Percentiles rank a stretch among this genome's conserved stretches.
Evolutionary conservation across 2,888 invertebrate species (phyloP).

Genomic region (Tigriopus californicus): DNA sequence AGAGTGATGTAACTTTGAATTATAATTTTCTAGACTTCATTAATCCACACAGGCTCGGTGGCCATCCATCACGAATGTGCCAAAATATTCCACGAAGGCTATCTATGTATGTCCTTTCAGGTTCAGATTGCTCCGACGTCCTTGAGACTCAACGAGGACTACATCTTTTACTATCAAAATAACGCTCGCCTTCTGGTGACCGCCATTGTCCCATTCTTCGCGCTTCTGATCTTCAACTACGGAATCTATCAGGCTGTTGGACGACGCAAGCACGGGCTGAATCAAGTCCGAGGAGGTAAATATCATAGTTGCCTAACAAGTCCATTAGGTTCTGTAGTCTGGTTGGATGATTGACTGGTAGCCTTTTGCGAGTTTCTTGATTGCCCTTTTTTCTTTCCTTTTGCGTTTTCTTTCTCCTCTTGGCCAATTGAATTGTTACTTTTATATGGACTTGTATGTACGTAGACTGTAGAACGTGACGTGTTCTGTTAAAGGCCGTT

Average conservation of each 20-base stretch:
- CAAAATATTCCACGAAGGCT: too few species aligned
- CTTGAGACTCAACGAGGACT: slow-evolving; percentile 7
- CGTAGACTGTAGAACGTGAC: too few species aligned
- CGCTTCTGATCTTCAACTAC: neutral
- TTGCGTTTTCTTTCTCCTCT: too few species aligned
- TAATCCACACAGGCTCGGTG: neutral
- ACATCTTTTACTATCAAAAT: slow-evolving; percentile 8
- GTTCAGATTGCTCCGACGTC: neutral
- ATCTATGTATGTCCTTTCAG: slow-evolving; percentile 2
- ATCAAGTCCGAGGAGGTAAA: neutral
- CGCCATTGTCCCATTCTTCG: neutral
- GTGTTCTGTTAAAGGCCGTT: too few species aligned
- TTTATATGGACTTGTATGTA: too few species aligned
- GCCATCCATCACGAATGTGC: neutral
- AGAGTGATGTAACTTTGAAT: too few species aligned
- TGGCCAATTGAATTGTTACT: too few species aligned
- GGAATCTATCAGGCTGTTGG: neutral
- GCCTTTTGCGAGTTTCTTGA: too few species aligned
- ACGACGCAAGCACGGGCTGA: neutral
- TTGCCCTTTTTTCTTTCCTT: too few species aligned
- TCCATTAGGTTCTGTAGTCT: neutral
- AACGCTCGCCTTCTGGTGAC: slow-evolving; percentile 7
- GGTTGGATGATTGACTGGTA: too few species aligned
- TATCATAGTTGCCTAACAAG: too few species aligned
- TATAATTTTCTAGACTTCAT: too few species aligned